Base-by-base conservation (phyloP, 2,888 invertebrate species). In the Pseudococcus jackbeardsleyi region DNA sequence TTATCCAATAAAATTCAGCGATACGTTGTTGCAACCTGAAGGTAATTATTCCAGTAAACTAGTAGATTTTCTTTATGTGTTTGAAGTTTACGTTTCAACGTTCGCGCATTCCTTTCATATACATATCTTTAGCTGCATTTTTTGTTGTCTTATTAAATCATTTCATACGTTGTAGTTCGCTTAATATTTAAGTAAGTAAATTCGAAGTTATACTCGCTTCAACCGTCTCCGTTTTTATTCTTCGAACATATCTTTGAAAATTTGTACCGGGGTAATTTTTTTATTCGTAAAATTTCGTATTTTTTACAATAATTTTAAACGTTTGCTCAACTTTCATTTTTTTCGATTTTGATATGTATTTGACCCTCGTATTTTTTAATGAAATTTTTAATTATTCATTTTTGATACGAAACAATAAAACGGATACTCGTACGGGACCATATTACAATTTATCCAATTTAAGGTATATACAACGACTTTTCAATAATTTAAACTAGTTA, bases 71-170 rank as follows among this genome's bases (percentile, higher is more conserved):
- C 0, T 64, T 11, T 22, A 22, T 64, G 22, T 11, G 12, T 64
- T 64, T 22, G 7, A 33, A 64, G 22, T 22, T 17, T 64, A 64
- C 64, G 12, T 64, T 22, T 9, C 22, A 64, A 64, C 64, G 22
- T 22, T 64, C 64, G 64, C 19, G 64, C 64, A 64, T 19, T 64
- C 59, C 59, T 59, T n/a, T 59, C 15, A 17, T 59, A 59, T 59
- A 59, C 59, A 59, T 59, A 59, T 59, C 59, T 59, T 59, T 19
- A 59, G 59, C n/a, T 59, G 59, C 59, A 59, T 59, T 59, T 59
- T 59, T 15, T 54, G 1, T n/a, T 59, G 7, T n/a, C 19, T 59
- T 19, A 59, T 59, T 59, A 5, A 59, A 59, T 50, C 8, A 15
- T 59, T 59, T 59, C 19, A 19, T 59, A 59, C 59, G 1, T 64